phyloP scores from a whole-genome alignment of 2,113 vertebrate species.

The Cygnus atratus region DNA sequence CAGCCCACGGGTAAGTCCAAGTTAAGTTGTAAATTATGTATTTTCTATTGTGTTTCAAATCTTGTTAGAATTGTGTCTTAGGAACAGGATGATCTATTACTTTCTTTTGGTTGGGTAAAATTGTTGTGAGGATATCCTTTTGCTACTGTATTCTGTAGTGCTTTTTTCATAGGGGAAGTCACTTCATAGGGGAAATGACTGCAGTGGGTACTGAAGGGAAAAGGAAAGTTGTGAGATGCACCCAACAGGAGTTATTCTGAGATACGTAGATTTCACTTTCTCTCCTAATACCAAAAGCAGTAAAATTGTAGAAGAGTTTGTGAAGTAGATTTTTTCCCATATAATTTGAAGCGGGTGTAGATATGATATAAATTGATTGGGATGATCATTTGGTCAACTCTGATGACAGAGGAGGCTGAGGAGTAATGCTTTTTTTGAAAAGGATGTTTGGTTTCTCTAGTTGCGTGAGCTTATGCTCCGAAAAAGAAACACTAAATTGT shows the following conservation, averaged over 20 bases:
- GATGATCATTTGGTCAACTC: background rate
- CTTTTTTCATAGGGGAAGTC: background rate
- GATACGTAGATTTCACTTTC: background rate
- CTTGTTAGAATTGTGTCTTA: background rate
- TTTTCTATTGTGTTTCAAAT: constrained; percentile 27
- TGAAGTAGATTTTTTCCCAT: background rate
- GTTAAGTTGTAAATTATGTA: background rate
- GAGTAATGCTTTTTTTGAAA: background rate
- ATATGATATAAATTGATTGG: background rate
- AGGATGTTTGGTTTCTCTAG: background rate
- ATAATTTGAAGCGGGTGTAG: background rate
- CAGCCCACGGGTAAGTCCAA: constrained; percentile 87
- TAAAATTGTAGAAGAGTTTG: background rate
- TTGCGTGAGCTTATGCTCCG: background rate
- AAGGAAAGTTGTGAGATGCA: background rate
- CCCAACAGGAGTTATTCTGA: background rate
- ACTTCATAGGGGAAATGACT: background rate
- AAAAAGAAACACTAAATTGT: constrained; percentile 9
- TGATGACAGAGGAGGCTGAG: background rate
- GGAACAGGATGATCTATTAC: background rate
- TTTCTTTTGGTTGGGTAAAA: background rate
- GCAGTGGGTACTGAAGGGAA: background rate
- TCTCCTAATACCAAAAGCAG: constrained; percentile 2
- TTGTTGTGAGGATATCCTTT: constrained; percentile 39
- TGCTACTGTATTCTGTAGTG: background rate